Percentiles rank a stretch among this genome's conserved stretches.
Evolutionary conservation across 2,797 vertebrate species (phyloP).

Genomic region (Artibeus lituratus): DNA sequence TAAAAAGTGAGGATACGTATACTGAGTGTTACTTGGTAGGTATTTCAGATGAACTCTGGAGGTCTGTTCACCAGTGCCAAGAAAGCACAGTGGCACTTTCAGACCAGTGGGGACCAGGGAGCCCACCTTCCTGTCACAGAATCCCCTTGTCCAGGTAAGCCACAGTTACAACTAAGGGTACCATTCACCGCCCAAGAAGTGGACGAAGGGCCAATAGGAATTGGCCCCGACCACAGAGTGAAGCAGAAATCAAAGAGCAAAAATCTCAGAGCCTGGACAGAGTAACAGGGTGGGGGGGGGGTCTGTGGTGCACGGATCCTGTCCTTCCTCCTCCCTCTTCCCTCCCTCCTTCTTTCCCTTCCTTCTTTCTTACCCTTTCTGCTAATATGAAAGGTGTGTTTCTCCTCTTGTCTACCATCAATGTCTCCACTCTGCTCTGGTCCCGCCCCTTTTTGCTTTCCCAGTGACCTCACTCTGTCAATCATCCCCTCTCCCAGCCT

Average conservation of each 20-base stretch:
- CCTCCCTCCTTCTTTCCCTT: no score
- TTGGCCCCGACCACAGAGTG: neutral
- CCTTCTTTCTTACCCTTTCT: neutral
- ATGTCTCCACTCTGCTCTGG: neutral
- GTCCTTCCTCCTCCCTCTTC: neutral
- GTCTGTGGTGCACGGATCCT: neutral
- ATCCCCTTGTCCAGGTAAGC: neutral
- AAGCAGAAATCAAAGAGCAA: neutral
- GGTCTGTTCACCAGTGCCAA: neutral
- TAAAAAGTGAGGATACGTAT: neutral
- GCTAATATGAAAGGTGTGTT: neutral
- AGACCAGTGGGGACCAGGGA: neutral
- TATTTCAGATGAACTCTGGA: neutral
- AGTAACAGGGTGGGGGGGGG: neutral
- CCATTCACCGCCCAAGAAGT: neutral
- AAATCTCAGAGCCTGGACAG: neutral
- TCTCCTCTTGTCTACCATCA: neutral
- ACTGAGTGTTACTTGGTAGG: neutral
- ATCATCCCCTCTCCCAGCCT: neutral
- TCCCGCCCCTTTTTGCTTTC: neutral
- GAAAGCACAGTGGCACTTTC: neutral
- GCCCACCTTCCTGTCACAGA: neutral
- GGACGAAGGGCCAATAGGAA: neutral
- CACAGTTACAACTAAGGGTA: neutral
- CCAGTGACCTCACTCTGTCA: neutral